Evolutionary conservation across 2,113 vertebrate species (phyloP).

Genomic region (Tenrec ecaudatus): DNA sequence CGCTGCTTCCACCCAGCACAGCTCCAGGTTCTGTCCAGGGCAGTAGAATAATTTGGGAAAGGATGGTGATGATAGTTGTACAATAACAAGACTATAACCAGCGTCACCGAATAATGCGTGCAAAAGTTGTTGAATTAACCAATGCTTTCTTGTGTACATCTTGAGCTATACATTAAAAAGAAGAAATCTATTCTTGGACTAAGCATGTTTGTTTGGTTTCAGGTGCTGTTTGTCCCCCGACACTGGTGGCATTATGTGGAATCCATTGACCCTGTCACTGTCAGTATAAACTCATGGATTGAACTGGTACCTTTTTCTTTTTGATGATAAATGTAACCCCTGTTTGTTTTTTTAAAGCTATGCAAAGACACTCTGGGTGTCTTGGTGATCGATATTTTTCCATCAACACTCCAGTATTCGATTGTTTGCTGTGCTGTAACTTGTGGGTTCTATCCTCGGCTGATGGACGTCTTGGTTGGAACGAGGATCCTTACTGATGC

Average conservation of each 20-base stretch:
- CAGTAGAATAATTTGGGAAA: not conserved
- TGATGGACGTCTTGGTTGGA: not conserved
- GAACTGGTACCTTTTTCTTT: slow-evolving; percentile 90
- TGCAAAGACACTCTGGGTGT: not conserved
- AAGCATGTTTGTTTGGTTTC: slow-evolving; percentile 72
- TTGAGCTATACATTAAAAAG: not conserved
- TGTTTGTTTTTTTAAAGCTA: not conserved
- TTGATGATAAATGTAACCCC: not conserved
- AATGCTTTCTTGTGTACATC: not conserved
- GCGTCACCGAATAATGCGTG: not conserved
- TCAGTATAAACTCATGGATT: slow-evolving; percentile 98
- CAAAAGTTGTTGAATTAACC: not conserved
- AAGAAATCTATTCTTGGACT: not conserved
- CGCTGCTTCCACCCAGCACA: too few species aligned
- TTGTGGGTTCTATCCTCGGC: not conserved
- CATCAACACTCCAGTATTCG: not conserved
- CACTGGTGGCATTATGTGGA: slow-evolving; percentile 99
- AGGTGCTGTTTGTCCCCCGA: slow-evolving; percentile 96
- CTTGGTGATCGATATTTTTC: slow-evolving; percentile 19
- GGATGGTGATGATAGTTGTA: not conserved
- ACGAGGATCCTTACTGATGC: not conserved
- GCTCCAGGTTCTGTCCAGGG: not conserved
- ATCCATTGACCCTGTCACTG: slow-evolving; percentile 93
- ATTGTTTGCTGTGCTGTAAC: not conserved
- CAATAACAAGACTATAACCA: not conserved